phyloP scores from a whole-genome alignment of 2,888 invertebrate species.

The Tipula unca region DNA sequence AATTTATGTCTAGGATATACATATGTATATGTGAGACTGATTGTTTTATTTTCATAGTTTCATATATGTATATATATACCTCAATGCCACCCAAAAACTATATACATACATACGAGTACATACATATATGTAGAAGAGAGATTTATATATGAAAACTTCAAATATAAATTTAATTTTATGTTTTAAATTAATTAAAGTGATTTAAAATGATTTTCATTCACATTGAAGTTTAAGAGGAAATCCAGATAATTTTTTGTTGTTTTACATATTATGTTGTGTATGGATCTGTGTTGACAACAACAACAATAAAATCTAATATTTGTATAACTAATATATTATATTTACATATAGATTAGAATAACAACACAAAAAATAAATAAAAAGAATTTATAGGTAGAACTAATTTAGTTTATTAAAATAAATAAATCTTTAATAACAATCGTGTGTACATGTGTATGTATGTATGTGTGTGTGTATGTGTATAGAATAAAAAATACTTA shows the following conservation, averaged over 20 bases:
- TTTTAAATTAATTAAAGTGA: slow-evolving; percentile 3
- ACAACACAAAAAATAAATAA: not conserved
- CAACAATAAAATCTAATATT: not conserved
- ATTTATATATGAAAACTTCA: not conserved
- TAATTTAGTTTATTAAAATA: not conserved
- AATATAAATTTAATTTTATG: not conserved
- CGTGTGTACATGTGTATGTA: not conserved
- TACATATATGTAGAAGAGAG: too few species aligned
- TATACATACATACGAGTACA: not conserved
- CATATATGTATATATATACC: too few species aligned
- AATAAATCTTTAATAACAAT: not conserved
- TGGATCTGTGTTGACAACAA: not conserved
- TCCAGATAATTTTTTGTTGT: not conserved
- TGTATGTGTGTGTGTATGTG: not conserved
- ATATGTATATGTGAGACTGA: too few species aligned
- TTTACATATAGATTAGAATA: not conserved
- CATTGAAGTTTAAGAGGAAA: slow-evolving; percentile 9
- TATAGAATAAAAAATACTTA: not conserved
- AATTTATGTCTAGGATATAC: not conserved
- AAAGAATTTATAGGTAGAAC: not conserved
- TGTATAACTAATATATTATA: not conserved
- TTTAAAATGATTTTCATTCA: not conserved
- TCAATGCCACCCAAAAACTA: not conserved
- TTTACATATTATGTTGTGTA: not conserved
- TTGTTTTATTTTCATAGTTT: not conserved